These are phyloP conservation scores for Harpegnathos saltator DNA, from an alignment of 1,140 invertebrate genomes.

Conservation along the genomic window DNA sequence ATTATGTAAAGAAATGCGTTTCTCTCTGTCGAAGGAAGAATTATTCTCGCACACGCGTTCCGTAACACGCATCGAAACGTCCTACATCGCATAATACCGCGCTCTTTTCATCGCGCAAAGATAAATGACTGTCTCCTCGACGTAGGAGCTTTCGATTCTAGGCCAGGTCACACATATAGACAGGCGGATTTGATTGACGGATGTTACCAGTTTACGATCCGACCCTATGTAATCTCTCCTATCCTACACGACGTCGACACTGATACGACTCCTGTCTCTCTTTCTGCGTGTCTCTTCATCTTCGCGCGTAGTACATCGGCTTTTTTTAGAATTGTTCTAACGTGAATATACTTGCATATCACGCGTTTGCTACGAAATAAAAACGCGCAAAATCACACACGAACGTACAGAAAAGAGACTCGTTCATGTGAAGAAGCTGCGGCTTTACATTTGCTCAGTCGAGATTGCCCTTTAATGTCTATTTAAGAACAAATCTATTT, in stretches of 20 bases:
- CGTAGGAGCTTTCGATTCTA: constrained; percentile 66
- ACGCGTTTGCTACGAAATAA: background rate
- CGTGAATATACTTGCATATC: constrained; percentile 2
- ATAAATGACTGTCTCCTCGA: constrained; percentile 50
- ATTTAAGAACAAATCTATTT: no score
- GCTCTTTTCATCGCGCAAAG: constrained; percentile 45
- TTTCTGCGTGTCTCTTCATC: constrained; percentile 42
- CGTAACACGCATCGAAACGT: background rate
- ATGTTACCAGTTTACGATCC: constrained; percentile 77
- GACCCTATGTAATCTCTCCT: constrained; percentile 66
- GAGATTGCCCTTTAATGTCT: no score
- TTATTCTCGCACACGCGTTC: background rate
- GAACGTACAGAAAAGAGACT: no score
- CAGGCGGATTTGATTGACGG: constrained; percentile 75
- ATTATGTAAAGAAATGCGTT: no score
- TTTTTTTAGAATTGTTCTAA: background rate
- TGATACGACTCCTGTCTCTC: constrained; percentile 31
- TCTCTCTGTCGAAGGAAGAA: background rate
- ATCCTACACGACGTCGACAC: constrained; percentile 50
- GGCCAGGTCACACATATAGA: constrained; percentile 65
- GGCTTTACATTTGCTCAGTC: no score
- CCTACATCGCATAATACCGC: background rate
- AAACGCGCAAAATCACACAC: no score
- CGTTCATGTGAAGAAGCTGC: no score
- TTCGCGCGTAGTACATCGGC: background rate